Evolutionary conservation across 1,140 invertebrate genomes (phyloP).

Genomic region (Trissolcus basalis): DNA sequence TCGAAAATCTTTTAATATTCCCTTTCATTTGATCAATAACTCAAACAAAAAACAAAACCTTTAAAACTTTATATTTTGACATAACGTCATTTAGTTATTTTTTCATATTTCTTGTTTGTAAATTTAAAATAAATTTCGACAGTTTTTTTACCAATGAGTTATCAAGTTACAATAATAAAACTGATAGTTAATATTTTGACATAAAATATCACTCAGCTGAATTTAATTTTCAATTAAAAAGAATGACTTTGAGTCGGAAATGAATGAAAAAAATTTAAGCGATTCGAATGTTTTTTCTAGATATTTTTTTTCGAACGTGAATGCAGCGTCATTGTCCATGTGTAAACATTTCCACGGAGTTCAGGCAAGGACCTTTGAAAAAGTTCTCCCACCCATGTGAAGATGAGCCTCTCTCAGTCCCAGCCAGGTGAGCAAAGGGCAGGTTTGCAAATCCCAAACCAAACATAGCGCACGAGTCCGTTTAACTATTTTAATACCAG

Average conservation of each 20-base stretch:
- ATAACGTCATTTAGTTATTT: too few species aligned
- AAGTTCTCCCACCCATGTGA: constrained; percentile 60
- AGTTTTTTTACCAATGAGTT: too few species aligned
- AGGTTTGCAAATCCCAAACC: constrained; percentile 52
- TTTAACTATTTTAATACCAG: constrained; percentile 72
- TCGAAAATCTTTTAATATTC: too few species aligned
- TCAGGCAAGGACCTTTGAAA: constrained; percentile 65
- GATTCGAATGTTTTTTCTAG: constrained; percentile 19
- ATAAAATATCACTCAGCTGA: too few species aligned
- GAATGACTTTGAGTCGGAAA: constrained; percentile 8
- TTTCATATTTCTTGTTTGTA: too few species aligned
- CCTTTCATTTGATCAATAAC: too few species aligned
- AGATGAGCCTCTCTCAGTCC: constrained; percentile 72
- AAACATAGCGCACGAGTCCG: constrained; percentile 28
- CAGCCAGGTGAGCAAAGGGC: constrained; percentile 67
- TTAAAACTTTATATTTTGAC: too few species aligned
- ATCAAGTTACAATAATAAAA: too few species aligned
- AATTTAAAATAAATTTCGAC: too few species aligned
- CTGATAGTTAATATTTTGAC: too few species aligned
- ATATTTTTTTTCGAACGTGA: constrained; percentile 27
- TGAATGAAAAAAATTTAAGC: constrained; percentile 8
- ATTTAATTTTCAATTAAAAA: constrained; percentile 20
- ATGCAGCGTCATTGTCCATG: constrained; percentile 67
- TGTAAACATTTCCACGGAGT: constrained; percentile 71
- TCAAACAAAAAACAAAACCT: too few species aligned